phyloP scores from a whole-genome alignment of 2,888 invertebrate genomes.

The Chrysodeixis includens region DNA sequence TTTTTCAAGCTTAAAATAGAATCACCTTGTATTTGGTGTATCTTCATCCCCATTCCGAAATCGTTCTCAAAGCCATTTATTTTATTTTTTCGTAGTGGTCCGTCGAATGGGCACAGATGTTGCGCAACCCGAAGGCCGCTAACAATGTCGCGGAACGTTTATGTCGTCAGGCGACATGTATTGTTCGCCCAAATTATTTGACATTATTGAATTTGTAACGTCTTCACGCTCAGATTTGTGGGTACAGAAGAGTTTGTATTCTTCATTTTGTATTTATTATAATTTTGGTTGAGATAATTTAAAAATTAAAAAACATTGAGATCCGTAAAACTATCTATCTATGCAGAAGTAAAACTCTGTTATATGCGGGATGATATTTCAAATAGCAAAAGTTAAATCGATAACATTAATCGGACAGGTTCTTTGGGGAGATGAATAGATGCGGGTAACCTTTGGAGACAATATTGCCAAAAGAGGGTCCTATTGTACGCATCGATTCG shows the following conservation, averaged over 20 bases:
- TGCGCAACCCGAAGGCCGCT: conserved; percentile 63
- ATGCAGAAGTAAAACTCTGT: background rate
- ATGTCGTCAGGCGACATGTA: conserved; percentile 41
- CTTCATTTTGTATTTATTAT: background rate
- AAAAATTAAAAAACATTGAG: background rate
- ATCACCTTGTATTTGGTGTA: background rate
- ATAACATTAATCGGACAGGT: conserved; percentile 39
- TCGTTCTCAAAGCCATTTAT: conserved; percentile 48
- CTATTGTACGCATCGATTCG: conserved; percentile 62
- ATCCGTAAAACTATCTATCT: background rate
- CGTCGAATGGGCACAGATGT: conserved; percentile 68
- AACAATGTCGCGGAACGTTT: conserved; percentile 62
- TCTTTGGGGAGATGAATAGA: conserved; percentile 44
- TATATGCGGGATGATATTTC: background rate
- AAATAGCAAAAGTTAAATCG: conserved; percentile 6
- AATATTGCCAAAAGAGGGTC: conserved; percentile 55
- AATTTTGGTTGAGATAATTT: background rate
- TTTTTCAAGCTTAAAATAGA: conserved; percentile 18
- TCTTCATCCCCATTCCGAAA: conserved; percentile 35
- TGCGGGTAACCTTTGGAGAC: conserved; percentile 37
- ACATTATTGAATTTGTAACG: conserved; percentile 55
- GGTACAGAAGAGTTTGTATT: background rate
- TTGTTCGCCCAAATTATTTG: conserved; percentile 60
- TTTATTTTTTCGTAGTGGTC: conserved; percentile 55
- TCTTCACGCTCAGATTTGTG: conserved; percentile 11